Conservation (phyloP, 2,797 vertebrate species). For the Helarctos malayanus region DNA sequence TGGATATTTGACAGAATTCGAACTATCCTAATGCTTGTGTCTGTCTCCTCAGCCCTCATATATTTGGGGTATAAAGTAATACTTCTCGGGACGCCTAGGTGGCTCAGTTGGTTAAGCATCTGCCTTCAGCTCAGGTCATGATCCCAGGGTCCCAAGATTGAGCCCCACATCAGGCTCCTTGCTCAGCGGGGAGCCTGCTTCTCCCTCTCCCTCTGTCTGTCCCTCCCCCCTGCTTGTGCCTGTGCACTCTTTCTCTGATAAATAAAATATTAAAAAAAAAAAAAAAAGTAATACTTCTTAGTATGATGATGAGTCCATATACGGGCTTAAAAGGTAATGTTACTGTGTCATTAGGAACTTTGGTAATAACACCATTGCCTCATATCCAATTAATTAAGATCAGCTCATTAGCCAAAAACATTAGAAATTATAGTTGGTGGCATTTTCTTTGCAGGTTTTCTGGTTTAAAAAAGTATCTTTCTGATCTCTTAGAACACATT, state of each 20-base stretch:
- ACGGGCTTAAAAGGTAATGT: neutral
- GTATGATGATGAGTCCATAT: neutral
- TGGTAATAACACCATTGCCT: neutral
- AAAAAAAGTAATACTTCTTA: neutral
- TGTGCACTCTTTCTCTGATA: neutral
- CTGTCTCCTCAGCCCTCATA: neutral
- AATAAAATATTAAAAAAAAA: neutral
- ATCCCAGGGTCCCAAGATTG: neutral
- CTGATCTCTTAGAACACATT: neutral
- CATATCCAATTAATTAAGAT: neutral
- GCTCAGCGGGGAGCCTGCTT: neutral
- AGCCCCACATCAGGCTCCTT: neutral
- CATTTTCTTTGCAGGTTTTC: conserved; percentile 26
- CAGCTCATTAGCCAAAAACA: neutral
- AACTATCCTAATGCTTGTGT: neutral
- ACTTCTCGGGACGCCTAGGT: neutral
- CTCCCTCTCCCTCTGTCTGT: neutral
- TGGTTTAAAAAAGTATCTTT: conserved; percentile 23
- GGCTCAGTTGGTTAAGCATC: neutral
- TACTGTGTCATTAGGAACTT: neutral
- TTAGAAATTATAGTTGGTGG: neutral
- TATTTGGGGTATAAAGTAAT: neutral
- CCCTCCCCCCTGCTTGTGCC: neutral
- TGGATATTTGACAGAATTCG: neutral
- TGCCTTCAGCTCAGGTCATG: neutral